Evolutionary conservation across 2,888 invertebrate genomes (phyloP), one percentile per base, ranked within the genome.

Genomic region (Dicranocentrus wangi): DNA sequence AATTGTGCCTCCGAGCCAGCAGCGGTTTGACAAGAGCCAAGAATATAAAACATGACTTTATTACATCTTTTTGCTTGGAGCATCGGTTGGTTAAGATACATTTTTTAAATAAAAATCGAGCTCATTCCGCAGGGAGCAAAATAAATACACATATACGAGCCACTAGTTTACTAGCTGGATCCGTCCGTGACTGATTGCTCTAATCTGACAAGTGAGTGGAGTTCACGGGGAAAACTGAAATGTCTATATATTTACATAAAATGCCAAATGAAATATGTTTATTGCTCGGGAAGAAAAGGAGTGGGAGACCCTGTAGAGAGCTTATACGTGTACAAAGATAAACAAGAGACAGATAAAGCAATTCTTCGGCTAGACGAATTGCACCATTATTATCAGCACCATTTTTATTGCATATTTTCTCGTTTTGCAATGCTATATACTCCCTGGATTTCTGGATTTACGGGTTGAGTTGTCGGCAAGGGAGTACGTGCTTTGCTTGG

Each of bases 1-100:
- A 80, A 73, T 80, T 80, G 80, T 72, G 80, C 80, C 80, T 66
- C 27, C 55, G 28, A 80, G 80, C 80, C 32, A n/a, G 63, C 23
- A 58, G 21, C 8, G 21, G 43, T 32, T 23, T 65, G 17, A 42
- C 65, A 65, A 21, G 23, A 42, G 21, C 42, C 43, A 47, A 21
- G 43, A n/a, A 63, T 63, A 42, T 55, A 23, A 39, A 42, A 27
- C 32, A 60, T 53, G 66, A 71, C 65, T 79, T 79, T 71, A 78
- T 78, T 78, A 70, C 77, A 53, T n/a, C n/a, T 78, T 55, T 32
- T 70, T 53, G 42, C 77, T 63, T 39, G 42, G 10, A 78, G 63
- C 77, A 51, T n/a, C 69, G 70, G 71, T 21, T 13, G 63, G 61
- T 51, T 51, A 39, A 13, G 39, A 60, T 60, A 55, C 63, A 68